Evolutionary conservation across 2,113 vertebrate species (phyloP), one percentile per base, ranked within the genome.

Genomic region (Trichomycterus rosablanca): DNA sequence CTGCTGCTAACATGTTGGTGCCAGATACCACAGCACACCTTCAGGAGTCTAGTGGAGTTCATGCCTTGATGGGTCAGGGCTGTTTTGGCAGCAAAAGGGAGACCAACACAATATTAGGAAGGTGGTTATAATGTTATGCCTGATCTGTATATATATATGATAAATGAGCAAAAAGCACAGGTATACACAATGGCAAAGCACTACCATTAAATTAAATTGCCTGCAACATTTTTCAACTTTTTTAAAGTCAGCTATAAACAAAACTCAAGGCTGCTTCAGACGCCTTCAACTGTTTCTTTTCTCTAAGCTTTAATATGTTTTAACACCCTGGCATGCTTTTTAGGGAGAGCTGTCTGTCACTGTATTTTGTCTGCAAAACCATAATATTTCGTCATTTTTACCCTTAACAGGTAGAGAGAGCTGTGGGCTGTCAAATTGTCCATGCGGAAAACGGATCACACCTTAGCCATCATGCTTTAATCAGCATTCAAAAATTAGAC

Each of bases 291-390:
- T 79, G 78, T 56, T 74, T 78, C 83, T 86, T 81, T 83, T 82
- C 83, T 86, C 72, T 61, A 68, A 64, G 78, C 82, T 80, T 81
- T 80, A 76, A 68, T 76, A 80, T 72, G 75, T 82, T 83, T 87
- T 83, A 88, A 87, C 81, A 84, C 81, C 77, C 78, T 76, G 83
- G 80, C 83, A 73, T 79, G 75, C 83, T 82, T 68, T 86, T 79
- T 76, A 84, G 77, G 75, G 70, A 59, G 76, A 81, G 81, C 85
- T 82, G 86, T 78, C 86, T 89, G 86, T 88, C 87, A 86, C 87
- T 89, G 86, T 84, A 89, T 86, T 87, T 87, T 88, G 85, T 87
- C 85, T 87, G 85, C 84, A 89, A 89, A 88, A 84, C 87, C 80
- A 86, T 87, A 88, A 87, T 85, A 14, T 87, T 89, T 88, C 84